Evolutionary conservation across 2,888 invertebrate species (phyloP), one percentile per base, ranked within the genome.

Genomic region (Tethea ocularis): DNA sequence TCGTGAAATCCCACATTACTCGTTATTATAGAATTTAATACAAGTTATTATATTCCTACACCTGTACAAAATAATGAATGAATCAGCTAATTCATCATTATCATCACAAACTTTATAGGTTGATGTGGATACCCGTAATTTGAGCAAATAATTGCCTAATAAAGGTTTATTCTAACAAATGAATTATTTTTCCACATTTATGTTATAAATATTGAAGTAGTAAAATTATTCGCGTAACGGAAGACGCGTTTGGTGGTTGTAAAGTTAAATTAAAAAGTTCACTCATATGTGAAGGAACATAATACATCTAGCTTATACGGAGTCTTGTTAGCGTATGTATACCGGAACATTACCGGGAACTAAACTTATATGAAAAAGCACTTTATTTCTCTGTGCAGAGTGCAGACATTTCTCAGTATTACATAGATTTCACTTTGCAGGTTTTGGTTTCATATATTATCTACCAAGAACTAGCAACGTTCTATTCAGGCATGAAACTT

Each of bases 221-320:
- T 46, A 3, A 2, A 46, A 46, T 20, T 2, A 46, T 20, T 20
- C 15, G 6, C 20, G 2, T n/a, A 7, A 46, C 8, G 10, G 20
- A 46, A 46, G 46, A 20, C n/a, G 17, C 46, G 20, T 46, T 46
- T 46, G 20, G 20, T 46, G 17, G 46, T n/a, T 8, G 46, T 46
- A 46, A 46, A 46, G 46, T 46, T 46, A 46, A 46, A 46, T 46
- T 46, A 46, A 46, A 46, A 46, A 46, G 46, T 46, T 46, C 46
- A 46, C 46, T 46, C 46, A 20, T 46, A 17, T 46, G 46, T 2
- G 46, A 46, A 46, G 46, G 46, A 17, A 46, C 46, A 46, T 46
- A 46, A 46, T 46, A 46, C 20, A 46, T 46, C 46, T 46, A 46
- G 46, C 46, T 46, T 46, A 20, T 7, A 20, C 17, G 46, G 10